Evolutionary conservation across 2,797 vertebrate genomes (phyloP).

Genomic region (Gymnocypris eckloni): DNA sequence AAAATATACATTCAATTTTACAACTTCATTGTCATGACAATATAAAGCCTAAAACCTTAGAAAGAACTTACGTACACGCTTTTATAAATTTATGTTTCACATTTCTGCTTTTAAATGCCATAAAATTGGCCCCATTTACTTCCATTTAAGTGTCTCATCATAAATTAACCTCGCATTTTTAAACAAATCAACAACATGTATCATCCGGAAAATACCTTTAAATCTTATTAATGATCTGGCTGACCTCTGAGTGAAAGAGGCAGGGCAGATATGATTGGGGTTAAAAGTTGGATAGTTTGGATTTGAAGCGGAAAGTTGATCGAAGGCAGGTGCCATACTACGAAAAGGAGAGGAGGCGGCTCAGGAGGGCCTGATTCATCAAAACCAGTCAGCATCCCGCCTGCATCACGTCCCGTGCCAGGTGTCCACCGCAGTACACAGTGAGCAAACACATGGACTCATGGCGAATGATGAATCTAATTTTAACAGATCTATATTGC

Average conservation of each 20-base stretch:
- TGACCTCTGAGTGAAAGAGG: constrained; percentile 9
- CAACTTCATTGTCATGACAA: not conserved
- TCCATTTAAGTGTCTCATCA: not conserved
- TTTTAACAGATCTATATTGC: constrained; percentile 52
- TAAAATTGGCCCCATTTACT: not conserved
- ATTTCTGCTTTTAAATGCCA: not conserved
- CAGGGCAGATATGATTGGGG: constrained; percentile 19
- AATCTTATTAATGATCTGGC: not conserved
- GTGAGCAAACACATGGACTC: constrained; percentile 1
- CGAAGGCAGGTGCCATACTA: constrained; percentile 23
- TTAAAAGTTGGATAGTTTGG: constrained; percentile 2
- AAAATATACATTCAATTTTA: not conserved
- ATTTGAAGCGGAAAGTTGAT: constrained; percentile 18
- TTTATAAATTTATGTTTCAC: not conserved
- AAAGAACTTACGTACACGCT: not conserved
- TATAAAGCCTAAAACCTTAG: not conserved
- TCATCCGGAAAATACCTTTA: not conserved
- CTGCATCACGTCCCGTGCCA: constrained; percentile 2
- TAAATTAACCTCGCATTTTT: not conserved
- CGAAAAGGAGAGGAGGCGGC: not conserved
- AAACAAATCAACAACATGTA: not conserved
- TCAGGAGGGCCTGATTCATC: constrained; percentile 50
- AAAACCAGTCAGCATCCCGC: constrained; percentile 1
- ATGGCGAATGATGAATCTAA: constrained; percentile 44
- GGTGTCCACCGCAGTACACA: not conserved